Base-by-base conservation (phyloP, 2,113 vertebrate genomes). In the Brachyhypopomus occidentalis region DNA sequence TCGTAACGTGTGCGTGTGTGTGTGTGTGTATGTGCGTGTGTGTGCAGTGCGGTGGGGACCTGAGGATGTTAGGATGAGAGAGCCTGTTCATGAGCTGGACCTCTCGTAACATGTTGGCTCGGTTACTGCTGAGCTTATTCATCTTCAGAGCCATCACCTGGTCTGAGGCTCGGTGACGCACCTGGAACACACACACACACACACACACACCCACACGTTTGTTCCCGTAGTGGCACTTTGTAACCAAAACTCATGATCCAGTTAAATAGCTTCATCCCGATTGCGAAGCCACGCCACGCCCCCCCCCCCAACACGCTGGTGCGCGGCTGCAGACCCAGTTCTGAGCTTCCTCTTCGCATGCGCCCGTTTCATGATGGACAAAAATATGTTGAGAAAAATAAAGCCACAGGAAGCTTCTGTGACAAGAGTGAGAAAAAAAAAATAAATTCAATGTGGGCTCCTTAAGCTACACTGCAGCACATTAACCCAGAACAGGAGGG, bases 71-170 rank as follows among this genome's bases (percentile, higher is more conserved):
- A 36, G 96, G 96, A 88, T 99, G 97, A 5, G 94, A 97, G n/a
- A 99, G 95, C 58, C 96, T 94, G 89, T 99, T 98, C 97, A 98
- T 98, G 38, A 99, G 95, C 72, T 99, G 97, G 63, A 99, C 96
- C 84, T 99, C 97, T 87, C 96, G 94, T 88, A 99, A 89, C 97
- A 98, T 98, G 88, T 99, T 99, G 27, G 96, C 96, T 88, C 97
- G 92, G 92, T 99, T 99, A 91, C 96, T 98, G 92, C 94, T 98
- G 88, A 97, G 88, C 1, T 93, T 98, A 92, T 99, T 99, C 97
- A 98, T 99, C 93, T 99, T 99, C 88, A 99, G 93, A 84, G 97
- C 97, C 97, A 99, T 99, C 22, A 99, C 95, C 85, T 99, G 97
- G 89, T 94, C 96, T 58, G 97, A 96, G 78, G 94, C 95, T 89